Evolutionary conservation across 2,113 vertebrate species (phyloP).

Genomic region (Prunella fulvescens): DNA sequence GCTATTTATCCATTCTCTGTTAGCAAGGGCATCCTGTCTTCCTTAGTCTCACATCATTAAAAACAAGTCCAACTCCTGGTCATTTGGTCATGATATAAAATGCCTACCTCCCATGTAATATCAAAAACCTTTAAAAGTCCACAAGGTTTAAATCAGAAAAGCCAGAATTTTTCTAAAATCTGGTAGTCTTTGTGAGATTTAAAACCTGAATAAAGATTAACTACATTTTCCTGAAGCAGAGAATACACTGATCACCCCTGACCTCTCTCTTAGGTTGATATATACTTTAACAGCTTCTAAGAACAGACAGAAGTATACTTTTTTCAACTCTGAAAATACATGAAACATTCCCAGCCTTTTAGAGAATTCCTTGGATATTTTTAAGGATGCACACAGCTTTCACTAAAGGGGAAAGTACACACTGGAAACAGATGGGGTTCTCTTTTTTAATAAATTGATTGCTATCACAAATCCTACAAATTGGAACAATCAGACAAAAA

Average conservation of each 20-base stretch:
- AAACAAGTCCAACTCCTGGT: not conserved
- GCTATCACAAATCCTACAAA: not conserved
- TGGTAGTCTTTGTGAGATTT: not conserved
- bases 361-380: not conserved
- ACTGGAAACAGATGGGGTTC: not conserved
- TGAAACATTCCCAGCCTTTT: not conserved
- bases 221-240: not conserved
- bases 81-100: not conserved
- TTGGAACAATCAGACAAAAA: not conserved
- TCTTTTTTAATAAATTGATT: not conserved
- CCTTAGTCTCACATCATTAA: not conserved
- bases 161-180: not conserved
- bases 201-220: not conserved
- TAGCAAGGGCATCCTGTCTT: not conserved
- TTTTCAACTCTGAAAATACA: not conserved
- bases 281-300: not conserved
- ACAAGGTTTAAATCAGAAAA: not conserved
- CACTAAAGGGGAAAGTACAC: not conserved
- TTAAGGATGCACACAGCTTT: not conserved
- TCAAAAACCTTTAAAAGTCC: not conserved
- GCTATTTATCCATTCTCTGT: not conserved
- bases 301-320: not conserved
- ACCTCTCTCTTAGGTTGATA: not conserved
- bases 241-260: not conserved
- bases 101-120: not conserved